phyloP scores from a whole-genome alignment of 2,797 vertebrate genomes.

The Luscinia megarhynchos region DNA sequence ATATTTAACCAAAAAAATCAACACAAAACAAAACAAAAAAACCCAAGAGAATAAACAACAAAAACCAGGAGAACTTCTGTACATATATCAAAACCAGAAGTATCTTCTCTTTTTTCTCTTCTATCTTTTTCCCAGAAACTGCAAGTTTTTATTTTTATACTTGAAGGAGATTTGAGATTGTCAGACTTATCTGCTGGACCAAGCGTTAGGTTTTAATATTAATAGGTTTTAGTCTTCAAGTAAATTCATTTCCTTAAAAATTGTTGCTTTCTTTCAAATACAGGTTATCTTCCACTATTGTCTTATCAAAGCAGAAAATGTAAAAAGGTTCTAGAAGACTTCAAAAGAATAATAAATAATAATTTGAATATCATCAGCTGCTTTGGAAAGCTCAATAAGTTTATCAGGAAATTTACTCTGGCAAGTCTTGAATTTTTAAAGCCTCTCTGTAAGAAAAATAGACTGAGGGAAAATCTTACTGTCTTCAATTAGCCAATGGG shows the following conservation, averaged over 20 bases:
- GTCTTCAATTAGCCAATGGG: background rate
- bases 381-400: background rate
- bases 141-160: background rate
- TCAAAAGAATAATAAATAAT: background rate
- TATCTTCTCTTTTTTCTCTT: background rate
- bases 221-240: background rate
- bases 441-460: background rate
- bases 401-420: background rate
- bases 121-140: background rate
- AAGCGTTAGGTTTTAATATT: background rate
- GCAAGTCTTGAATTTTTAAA: background rate
- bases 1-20: background rate
- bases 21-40: background rate
- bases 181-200: background rate
- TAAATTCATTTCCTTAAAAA: background rate
- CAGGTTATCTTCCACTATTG: background rate
- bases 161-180: background rate
- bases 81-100: background rate
- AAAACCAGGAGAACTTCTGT: background rate
- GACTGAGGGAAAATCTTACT: background rate
- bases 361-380: background rate
- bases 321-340: background rate
- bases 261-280: background rate
- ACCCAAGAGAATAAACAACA: background rate
- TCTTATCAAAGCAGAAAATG: background rate